Percentiles rank a stretch among this genome's conserved stretches.
These are phyloP conservation scores for Dipus sagitta DNA, from an alignment of 2,797 vertebrate genomes.

Conservation along the genomic window DNA sequence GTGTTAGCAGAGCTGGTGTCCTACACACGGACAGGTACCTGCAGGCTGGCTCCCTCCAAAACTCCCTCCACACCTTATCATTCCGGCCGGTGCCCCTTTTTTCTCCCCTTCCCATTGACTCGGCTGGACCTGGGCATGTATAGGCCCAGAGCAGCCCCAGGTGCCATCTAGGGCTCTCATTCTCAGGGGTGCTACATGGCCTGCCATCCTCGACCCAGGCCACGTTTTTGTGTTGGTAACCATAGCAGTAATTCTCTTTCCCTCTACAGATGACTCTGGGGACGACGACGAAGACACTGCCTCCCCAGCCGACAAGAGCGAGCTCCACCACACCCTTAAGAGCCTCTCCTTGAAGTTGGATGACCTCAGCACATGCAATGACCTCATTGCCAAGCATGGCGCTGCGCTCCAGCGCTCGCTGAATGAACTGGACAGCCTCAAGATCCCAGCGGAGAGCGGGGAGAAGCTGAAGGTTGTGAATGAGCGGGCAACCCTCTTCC, in stretches of 20 bases:
- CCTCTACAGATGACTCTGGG: conserved; percentile 95
- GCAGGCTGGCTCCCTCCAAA: not conserved
- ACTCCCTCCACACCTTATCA: fast-evolving
- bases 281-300: conserved; percentile 96
- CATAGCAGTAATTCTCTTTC: conserved; percentile 72
- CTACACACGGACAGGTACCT: not conserved
- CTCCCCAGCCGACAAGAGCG: conserved; percentile 94
- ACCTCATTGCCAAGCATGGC: conserved; percentile 97
- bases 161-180: not conserved
- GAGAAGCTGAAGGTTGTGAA: conserved; percentile 98
- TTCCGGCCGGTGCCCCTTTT: not conserved
- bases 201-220: not conserved
- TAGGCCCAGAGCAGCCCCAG: not conserved
- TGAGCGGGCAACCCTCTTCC: conserved; percentile 97
- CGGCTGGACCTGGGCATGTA: not conserved
- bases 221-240: not conserved
- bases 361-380: conserved; percentile 97
- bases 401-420: conserved; percentile 97
- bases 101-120: not conserved
- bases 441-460: conserved; percentile 92
- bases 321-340: conserved; percentile 94
- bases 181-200: not conserved
- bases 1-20: not conserved
- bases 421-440: conserved; percentile 95
- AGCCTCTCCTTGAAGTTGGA: conserved; percentile 95